phyloP scores from a whole-genome alignment of 92 coral and sea anemone genomes.

The Umimayanthus kanabou region DNA sequence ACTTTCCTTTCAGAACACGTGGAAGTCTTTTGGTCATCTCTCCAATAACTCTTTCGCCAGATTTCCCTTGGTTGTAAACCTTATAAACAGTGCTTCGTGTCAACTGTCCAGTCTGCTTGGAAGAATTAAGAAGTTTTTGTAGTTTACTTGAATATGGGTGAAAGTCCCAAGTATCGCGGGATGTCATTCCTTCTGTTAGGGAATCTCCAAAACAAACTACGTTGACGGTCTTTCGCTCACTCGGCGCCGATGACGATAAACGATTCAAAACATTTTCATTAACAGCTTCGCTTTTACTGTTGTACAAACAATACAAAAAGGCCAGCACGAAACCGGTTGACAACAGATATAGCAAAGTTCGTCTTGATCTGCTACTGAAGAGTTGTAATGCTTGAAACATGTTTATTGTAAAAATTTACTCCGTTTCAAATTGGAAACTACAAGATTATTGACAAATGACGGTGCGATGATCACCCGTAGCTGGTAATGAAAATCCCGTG shows the following conservation, averaged over 20 bases:
- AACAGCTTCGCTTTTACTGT: not conserved
- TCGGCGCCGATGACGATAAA: no score
- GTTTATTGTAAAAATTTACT: not conserved
- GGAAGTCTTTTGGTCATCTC: constrained; percentile 35
- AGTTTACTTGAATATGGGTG: constrained; percentile 31
- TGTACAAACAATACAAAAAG: not conserved
- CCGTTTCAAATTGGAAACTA: not conserved
- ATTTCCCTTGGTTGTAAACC: constrained; percentile 19
- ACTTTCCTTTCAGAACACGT: not conserved
- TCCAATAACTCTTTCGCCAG: constrained; percentile 37
- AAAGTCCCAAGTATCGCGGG: not conserved
- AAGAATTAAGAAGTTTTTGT: constrained; percentile 26
- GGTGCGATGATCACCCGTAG: constrained; percentile 3
- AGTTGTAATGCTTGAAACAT: not conserved
- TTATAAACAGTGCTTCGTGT: not conserved
- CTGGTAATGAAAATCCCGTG: not conserved
- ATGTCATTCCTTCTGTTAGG: constrained; percentile 1
- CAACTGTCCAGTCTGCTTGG: not conserved
- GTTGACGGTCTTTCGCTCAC: not conserved
- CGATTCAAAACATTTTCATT: not conserved
- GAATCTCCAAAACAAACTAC: constrained; percentile 42
- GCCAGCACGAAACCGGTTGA: not conserved
- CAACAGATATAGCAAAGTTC: not conserved
- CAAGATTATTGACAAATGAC: not conserved
- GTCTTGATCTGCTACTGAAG: not conserved